Conservation (phyloP, 2,888 invertebrate genomes). For the Spodoptera picta region DNA sequence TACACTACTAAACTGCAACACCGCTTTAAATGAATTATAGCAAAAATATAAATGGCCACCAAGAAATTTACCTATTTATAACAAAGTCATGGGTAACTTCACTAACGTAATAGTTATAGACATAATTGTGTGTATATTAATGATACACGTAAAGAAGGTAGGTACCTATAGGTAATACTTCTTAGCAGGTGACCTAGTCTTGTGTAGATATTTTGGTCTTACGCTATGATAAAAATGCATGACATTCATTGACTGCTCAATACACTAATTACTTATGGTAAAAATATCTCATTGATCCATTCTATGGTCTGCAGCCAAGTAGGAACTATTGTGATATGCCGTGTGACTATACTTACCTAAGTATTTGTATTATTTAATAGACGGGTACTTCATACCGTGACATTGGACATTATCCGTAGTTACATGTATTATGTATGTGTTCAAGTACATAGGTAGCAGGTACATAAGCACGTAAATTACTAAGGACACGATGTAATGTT, state of each 20-base stretch:
- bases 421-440: not conserved
- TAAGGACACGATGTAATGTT: slow-evolving; percentile 5
- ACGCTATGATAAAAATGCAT: slow-evolving; percentile 7
- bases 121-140: no score
- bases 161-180: no score
- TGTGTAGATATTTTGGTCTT: slow-evolving; percentile 7
- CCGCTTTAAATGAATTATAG: no score
- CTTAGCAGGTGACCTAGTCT: slow-evolving; percentile 1
- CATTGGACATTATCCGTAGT: not conserved
- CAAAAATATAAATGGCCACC: no score
- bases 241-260: slow-evolving; percentile 14
- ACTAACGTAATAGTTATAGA: no score
- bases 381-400: not conserved
- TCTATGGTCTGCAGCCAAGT: slow-evolving; percentile 20
- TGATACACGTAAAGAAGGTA: no score
- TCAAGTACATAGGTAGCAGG: not conserved
- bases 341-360: not conserved
- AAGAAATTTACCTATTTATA: no score
- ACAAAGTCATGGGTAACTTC: no score
- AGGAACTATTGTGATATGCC: slow-evolving; percentile 10
- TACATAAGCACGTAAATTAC: not conserved
- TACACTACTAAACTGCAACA: no score
- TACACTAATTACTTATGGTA: slow-evolving; percentile 18
- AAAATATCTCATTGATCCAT: slow-evolving; percentile 1
- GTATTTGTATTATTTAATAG: no score